These are phyloP conservation scores for Phrynocephalus vlangalii DNA, from an alignment of 2,797 vertebrate genomes.

Conservation along the genomic window DNA sequence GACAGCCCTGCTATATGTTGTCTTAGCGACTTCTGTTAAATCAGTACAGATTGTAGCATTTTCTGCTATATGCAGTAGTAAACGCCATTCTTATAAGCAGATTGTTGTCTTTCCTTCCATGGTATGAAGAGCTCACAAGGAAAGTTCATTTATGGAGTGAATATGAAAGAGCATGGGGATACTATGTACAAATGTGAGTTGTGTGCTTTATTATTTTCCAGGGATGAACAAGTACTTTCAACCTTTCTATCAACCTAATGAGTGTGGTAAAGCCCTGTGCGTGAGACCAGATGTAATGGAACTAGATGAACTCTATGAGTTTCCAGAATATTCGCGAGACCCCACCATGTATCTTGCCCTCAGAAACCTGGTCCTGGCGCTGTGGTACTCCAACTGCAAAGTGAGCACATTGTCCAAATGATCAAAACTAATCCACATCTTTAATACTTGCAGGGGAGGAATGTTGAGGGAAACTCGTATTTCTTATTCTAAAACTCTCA, in stretches of 20 bases:
- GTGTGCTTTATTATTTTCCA: constrained; percentile 74
- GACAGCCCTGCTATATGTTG: too few relatives aligned
- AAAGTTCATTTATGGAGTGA: background rate
- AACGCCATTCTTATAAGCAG: background rate
- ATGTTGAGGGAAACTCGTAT: background rate
- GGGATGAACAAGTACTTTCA: constrained; percentile 95
- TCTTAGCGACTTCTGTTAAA: too few relatives aligned
- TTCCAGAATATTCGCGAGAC: constrained; percentile 96
- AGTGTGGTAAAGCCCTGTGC: constrained; percentile 97
- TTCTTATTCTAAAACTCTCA: background rate
- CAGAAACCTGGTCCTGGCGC: constrained; percentile 92
- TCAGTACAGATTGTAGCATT: background rate
- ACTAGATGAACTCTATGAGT: constrained; percentile 97
- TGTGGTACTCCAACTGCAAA: constrained; percentile 94
- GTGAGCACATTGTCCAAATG: constrained; percentile 71
- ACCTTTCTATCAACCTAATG: constrained; percentile 98
- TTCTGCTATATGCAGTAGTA: background rate
- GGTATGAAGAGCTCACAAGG: background rate
- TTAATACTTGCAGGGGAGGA: background rate
- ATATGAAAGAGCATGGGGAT: background rate
- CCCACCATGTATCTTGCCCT: constrained; percentile 97
- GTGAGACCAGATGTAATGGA: constrained; percentile 98
- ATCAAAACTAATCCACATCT: background rate
- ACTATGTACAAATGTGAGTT: background rate
- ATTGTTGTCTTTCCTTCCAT: background rate